Percentiles rank a stretch among this genome's conserved stretches.
These are phyloP conservation scores for Pasiphila rectangulata DNA, from an alignment of 2,888 invertebrate genomes.

Conservation along the genomic window DNA sequence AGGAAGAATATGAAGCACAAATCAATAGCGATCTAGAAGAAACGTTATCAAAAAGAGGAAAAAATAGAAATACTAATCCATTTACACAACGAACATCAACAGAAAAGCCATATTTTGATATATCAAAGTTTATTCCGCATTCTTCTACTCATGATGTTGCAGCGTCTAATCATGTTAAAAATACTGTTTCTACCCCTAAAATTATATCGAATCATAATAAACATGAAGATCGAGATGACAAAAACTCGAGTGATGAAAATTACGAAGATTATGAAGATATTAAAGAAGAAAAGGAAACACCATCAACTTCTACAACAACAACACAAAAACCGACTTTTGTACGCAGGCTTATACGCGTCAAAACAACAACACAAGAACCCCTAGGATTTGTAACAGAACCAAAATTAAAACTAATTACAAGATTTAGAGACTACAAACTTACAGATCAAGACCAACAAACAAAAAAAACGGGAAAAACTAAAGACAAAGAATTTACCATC, in stretches of 20 bases:
- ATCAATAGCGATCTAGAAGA: slow-evolving; percentile 30
- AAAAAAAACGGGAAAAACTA: slow-evolving; percentile 8
- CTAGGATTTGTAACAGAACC: slow-evolving; percentile 38
- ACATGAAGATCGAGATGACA: slow-evolving; percentile 21
- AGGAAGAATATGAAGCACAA: slow-evolving; percentile 53
- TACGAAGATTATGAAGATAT: slow-evolving; percentile 39
- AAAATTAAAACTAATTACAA: slow-evolving; percentile 55
- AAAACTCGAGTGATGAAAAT: slow-evolving; percentile 44
- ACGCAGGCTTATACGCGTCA: slow-evolving; percentile 37
- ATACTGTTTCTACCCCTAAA: slow-evolving; percentile 40
- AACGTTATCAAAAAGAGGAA: slow-evolving; percentile 19
- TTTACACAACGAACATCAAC: slow-evolving; percentile 31
- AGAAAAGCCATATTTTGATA: slow-evolving; percentile 42
- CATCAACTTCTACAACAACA: slow-evolving; percentile 48
- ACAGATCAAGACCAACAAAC: slow-evolving; percentile 24
- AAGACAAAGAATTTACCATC: too few species aligned
- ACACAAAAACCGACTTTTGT: slow-evolving; percentile 47
- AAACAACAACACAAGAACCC: slow-evolving; percentile 44
- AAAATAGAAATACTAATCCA: slow-evolving; percentile 22
- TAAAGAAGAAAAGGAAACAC: slow-evolving; percentile 27
- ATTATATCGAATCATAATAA: slow-evolving; percentile 16
- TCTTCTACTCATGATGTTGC: too few species aligned
- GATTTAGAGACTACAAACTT: slow-evolving; percentile 52
- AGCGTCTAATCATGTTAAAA: slow-evolving; percentile 48
- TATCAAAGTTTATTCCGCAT: slow-evolving; percentile 47